phyloP scores from a whole-genome alignment of 2,797 vertebrate species.

The Lepus townsendii region DNA sequence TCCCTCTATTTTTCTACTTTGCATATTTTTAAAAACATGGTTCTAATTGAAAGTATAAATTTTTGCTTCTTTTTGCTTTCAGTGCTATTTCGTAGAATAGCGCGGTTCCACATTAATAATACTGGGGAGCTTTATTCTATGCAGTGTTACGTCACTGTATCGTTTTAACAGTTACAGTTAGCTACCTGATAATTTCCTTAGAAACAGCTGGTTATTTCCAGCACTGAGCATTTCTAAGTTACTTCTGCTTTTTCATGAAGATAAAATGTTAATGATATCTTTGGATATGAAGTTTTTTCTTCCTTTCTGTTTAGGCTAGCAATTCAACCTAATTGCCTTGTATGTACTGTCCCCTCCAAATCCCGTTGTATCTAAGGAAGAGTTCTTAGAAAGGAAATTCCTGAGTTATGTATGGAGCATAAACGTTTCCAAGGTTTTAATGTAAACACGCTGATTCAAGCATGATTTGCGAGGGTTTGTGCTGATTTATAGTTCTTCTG shows the following conservation, averaged over 20 bases:
- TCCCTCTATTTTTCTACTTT: conserved; percentile 44
- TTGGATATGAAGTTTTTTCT: conserved; percentile 20
- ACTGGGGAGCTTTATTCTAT: not conserved
- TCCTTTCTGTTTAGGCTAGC: no score
- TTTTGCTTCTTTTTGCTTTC: conserved; percentile 26
- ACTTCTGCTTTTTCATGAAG: conserved; percentile 35
- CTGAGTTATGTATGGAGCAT: not conserved
- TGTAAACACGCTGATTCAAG: not conserved
- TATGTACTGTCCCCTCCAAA: not conserved
- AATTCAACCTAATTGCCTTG: not conserved
- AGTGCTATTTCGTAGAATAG: conserved; percentile 38
- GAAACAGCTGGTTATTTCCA: not conserved
- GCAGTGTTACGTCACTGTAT: not conserved
- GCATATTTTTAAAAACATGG: conserved; percentile 38
- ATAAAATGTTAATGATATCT: conserved; percentile 37
- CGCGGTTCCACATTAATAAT: not conserved
- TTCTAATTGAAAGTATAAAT: conserved; percentile 34
- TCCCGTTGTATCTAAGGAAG: not conserved
- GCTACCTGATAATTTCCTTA: conserved; percentile 20
- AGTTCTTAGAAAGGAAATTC: conserved; percentile 33
- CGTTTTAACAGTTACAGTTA: not conserved
- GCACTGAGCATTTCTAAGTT: not conserved
- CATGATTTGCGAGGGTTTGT: not conserved
- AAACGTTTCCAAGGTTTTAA: conserved; percentile 8
- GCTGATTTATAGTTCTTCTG: not conserved